Conservation (phyloP, 2,888 invertebrate species). For the Seira ritae region DNA sequence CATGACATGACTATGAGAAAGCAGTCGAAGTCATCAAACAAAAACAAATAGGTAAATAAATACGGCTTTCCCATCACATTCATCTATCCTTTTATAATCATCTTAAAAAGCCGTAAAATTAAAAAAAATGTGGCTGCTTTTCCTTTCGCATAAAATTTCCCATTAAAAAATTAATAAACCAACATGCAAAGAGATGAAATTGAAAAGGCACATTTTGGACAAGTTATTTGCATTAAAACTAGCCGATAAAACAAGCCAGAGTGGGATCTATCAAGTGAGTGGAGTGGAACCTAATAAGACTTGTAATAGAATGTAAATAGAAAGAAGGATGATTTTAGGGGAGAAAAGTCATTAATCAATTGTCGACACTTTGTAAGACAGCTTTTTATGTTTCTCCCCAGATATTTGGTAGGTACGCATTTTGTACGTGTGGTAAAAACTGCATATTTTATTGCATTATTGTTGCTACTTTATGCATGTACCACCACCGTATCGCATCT, state of each 20-base stretch:
- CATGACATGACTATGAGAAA: no score
- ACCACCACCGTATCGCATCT: neutral
- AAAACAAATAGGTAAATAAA: neutral
- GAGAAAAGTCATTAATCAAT: conserved; percentile 63
- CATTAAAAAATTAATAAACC: conserved; percentile 9
- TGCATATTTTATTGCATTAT: neutral
- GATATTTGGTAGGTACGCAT: neutral
- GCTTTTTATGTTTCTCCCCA: conserved; percentile 35
- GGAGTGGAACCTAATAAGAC: neutral
- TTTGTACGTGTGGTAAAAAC: neutral
- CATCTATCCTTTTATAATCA: no score
- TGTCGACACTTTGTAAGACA: conserved; percentile 63
- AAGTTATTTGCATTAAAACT: neutral
- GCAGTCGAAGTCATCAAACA: neutral
- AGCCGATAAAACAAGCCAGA: neutral
- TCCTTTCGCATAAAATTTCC: neutral
- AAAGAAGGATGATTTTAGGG: conserved; percentile 27
- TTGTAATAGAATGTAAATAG: conserved; percentile 27
- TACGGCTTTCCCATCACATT: no score
- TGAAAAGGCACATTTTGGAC: neutral
- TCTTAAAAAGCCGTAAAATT: no score
- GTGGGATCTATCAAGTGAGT: neutral
- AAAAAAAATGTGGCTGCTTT: neutral
- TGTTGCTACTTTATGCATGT: no score
- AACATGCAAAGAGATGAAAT: neutral